These are phyloP conservation scores for Oncopodura yosiiana DNA, from an alignment of 1,140 invertebrate species.

Conservation along the genomic window DNA sequence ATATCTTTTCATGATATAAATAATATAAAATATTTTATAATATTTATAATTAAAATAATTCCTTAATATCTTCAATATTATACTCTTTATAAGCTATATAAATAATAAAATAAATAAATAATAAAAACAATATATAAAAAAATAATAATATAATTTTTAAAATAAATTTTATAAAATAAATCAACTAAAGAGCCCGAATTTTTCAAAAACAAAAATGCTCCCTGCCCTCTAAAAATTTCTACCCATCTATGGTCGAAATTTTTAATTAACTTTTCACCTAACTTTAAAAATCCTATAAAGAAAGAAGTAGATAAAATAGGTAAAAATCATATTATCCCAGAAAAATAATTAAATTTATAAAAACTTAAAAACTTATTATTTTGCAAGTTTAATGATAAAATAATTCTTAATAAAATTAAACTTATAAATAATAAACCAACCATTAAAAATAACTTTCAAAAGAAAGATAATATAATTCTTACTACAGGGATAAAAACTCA, in stretches of 20 bases:
- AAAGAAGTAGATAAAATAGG: constrained; percentile 40
- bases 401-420: not conserved
- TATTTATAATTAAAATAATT: too few species aligned
- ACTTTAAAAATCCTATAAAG: constrained; percentile 37
- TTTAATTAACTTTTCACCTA: constrained; percentile 37
- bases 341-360: constrained; percentile 10
- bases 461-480: constrained; percentile 26
- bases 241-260: constrained; percentile 43
- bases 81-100: constrained; percentile 51
- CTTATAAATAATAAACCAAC: constrained; percentile 11
- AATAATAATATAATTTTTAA: constrained; percentile 37
- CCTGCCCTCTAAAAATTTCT: constrained; percentile 42
- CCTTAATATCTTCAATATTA: constrained; percentile 51
- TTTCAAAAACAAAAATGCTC: constrained; percentile 36
- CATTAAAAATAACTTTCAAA: constrained; percentile 22
- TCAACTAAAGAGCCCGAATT: not conserved
- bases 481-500: constrained; percentile 43
- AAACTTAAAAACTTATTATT: constrained; percentile 1
- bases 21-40: too few species aligned
- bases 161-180: not conserved
- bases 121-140: constrained; percentile 42
- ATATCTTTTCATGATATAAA: constrained; percentile 51
- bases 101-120: constrained; percentile 43
- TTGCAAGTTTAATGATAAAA: not conserved
- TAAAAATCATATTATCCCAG: constrained; percentile 41